A percentile compares a stretch with the other conserved stretches of the same genome.
These are phyloP conservation scores for Drosophila lacteicornis DNA, from an alignment of 1,140 invertebrate genomes.

Conservation along the genomic window DNA sequence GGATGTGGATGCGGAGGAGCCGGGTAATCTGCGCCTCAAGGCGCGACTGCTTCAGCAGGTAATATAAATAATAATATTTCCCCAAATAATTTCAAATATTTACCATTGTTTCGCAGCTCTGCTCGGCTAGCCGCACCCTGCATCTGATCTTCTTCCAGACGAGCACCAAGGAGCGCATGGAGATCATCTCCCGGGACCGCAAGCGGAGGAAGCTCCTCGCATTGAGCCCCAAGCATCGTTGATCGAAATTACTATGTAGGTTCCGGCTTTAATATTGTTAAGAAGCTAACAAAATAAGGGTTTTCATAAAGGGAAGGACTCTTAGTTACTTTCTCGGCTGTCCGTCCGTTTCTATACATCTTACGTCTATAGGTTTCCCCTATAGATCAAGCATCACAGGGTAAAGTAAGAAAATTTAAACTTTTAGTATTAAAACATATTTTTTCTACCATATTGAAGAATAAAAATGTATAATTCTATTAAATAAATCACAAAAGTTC, in stretches of 20 bases:
- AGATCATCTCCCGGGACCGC: slow-evolving; percentile 86
- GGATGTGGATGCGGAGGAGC: slow-evolving; percentile 85
- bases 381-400: not conserved
- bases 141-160: slow-evolving; percentile 87
- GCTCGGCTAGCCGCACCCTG: slow-evolving; percentile 87
- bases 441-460: not conserved
- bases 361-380: not conserved
- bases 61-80: not conserved
- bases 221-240: slow-evolving; percentile 57
- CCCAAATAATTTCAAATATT: not conserved
- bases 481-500: too few relatives aligned
- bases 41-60: slow-evolving; percentile 88
- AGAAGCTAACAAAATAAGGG: not conserved
- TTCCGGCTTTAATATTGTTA: not conserved
- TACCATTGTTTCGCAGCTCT: slow-evolving; percentile 85
- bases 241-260: slow-evolving; percentile 8
- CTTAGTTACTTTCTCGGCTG: not conserved
- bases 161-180: slow-evolving; percentile 86
- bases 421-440: not conserved
- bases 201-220: slow-evolving; percentile 69
- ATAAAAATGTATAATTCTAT: not conserved
- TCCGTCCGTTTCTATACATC: not conserved
- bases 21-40: slow-evolving; percentile 88
- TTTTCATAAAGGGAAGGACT: not conserved
- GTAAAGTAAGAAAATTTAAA: not conserved